Conservation (phyloP, 2,888 invertebrate species). For the Diabrotica balteata region DNA sequence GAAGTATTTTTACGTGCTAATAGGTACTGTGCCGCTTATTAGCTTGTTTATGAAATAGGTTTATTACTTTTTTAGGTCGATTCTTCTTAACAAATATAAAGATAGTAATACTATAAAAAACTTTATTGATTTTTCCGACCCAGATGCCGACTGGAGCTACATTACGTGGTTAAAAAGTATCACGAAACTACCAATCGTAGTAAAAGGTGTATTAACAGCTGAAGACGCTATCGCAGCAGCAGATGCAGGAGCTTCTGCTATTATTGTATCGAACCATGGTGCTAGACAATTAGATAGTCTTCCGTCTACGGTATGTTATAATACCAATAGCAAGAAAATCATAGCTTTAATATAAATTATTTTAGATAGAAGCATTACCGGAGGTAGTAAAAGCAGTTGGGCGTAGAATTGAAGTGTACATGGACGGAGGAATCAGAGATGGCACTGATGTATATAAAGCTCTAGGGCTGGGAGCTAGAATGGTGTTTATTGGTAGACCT, state of each 20-base stretch:
- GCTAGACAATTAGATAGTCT: conserved; percentile 85
- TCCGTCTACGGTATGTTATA: conserved; percentile 71
- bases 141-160: conserved; percentile 71
- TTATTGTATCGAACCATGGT: conserved; percentile 93
- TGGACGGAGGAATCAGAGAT: conserved; percentile 85
- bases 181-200: conserved; percentile 78
- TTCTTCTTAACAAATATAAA: not conserved
- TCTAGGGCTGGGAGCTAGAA: conserved; percentile 86
- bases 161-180: conserved; percentile 81
- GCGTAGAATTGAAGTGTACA: conserved; percentile 77
- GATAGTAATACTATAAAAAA: not conserved
- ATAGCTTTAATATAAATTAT: conserved; percentile 12
- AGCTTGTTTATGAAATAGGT: no score
- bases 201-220: conserved; percentile 84
- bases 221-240: conserved; percentile 83
- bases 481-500: conserved; percentile 88
- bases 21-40: no score
- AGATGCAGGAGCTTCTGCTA: conserved; percentile 75
- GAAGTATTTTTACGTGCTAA: no score
- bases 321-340: no score
- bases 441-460: conserved; percentile 93
- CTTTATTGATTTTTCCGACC: not conserved
- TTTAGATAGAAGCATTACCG: conserved; percentile 81
- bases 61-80: not conserved
- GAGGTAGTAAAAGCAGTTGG: conserved; percentile 79